These are phyloP conservation scores for Thecocarcelia acutangulata DNA, from an alignment of 2,888 invertebrate species.

Conservation along the genomic window DNA sequence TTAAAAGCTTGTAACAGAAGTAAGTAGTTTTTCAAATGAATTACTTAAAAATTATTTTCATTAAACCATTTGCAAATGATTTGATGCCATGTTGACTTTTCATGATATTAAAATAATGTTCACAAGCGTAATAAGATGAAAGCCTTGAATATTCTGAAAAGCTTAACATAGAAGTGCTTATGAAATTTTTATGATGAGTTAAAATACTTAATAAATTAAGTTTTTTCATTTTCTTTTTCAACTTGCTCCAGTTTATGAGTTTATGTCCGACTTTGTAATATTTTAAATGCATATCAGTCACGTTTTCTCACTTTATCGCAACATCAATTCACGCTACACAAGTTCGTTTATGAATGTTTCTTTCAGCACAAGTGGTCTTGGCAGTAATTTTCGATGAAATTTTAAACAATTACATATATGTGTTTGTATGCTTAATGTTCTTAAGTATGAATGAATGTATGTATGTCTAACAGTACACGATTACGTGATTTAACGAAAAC, in stretches of 20 bases:
- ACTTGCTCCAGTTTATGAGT: slow-evolving; percentile 28
- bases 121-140: background rate
- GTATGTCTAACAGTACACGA: slow-evolving; percentile 39
- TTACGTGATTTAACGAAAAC: slow-evolving; percentile 46
- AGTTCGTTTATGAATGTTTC: background rate
- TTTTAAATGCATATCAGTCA: slow-evolving; percentile 44
- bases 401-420: slow-evolving; percentile 8
- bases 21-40: no score
- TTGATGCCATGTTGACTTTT: background rate
- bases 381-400: slow-evolving; percentile 17
- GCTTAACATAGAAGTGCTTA: background rate
- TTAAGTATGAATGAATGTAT: slow-evolving; percentile 34
- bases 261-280: slow-evolving; percentile 23
- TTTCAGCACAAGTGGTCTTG: background rate
- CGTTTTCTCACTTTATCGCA: slow-evolving; percentile 49
- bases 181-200: background rate
- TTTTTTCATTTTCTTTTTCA: background rate
- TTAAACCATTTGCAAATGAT: background rate
- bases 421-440: slow-evolving; percentile 9
- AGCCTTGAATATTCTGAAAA: background rate
- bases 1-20: no score
- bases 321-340: slow-evolving; percentile 32
- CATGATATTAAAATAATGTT: background rate
- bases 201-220: no score
- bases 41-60: no score